Evolutionary conservation across 2,113 vertebrate species (phyloP).

Genomic region (Dinomys branickii): DNA sequence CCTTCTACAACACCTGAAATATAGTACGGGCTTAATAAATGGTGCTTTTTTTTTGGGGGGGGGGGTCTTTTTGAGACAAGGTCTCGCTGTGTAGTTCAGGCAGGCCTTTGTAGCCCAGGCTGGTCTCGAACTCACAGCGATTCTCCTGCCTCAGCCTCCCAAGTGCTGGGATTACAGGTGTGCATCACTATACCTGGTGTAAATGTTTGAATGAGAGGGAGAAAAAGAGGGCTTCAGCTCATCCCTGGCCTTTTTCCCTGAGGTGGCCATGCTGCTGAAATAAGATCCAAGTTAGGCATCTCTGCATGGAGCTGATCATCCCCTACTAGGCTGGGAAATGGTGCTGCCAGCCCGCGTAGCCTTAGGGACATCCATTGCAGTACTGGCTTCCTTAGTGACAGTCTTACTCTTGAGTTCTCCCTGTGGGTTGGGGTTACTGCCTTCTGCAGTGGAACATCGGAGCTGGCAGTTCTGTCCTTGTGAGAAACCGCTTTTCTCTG

Average conservation of each 20-base stretch:
- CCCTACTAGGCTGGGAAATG: neutral
- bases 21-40: neutral
- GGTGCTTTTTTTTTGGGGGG: too few species aligned
- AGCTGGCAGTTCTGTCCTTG: neutral
- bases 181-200: neutral
- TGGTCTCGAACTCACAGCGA: too few species aligned
- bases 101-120: too few species aligned
- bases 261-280: neutral
- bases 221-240: neutral
- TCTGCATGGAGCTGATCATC: neutral
- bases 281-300: neutral
- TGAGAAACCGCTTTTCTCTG: neutral
- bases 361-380: neutral
- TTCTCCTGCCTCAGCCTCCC: too few species aligned
- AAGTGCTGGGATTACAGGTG: too few species aligned
- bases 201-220: neutral
- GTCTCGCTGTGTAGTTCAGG: too few species aligned
- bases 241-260: neutral
- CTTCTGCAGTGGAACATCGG: neutral
- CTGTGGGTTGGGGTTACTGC: neutral
- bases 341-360: neutral
- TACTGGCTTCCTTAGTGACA: neutral
- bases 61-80: too few species aligned
- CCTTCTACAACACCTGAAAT: neutral
- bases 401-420: neutral